phyloP scores from a whole-genome alignment of 2,113 vertebrate species.

The Zosterops borbonicus region DNA sequence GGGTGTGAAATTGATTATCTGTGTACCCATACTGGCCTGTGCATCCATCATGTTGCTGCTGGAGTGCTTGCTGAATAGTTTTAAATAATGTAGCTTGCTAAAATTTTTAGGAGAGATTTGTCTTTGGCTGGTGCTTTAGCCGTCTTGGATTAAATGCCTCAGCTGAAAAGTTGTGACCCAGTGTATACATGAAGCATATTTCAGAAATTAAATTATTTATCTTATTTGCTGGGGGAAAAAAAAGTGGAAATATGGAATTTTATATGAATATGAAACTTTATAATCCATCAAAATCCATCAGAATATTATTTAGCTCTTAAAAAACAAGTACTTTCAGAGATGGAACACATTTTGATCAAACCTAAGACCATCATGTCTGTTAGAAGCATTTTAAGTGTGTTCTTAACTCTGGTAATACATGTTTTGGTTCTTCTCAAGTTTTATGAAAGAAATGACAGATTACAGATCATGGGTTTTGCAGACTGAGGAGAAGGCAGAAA shows the following conservation, averaged over 20 bases:
- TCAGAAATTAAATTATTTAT: neutral
- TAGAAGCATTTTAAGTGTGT: neutral
- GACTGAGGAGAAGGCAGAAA: neutral
- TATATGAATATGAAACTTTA: neutral
- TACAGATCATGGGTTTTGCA: neutral
- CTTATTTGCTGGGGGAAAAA: neutral
- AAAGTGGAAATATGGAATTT: neutral
- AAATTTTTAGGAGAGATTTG: constrained; percentile 8
- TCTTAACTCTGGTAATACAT: neutral
- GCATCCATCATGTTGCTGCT: neutral
- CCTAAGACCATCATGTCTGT: fast-evolving
- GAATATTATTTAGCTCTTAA: neutral
- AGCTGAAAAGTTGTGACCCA: neutral
- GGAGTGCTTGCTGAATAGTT: neutral
- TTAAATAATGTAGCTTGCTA: neutral
- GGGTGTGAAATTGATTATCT: neutral
- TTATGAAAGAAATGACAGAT: neutral
- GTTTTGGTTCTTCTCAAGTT: neutral
- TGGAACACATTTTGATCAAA: neutral
- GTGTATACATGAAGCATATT: neutral
- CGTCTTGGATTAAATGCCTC: neutral
- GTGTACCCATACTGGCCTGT: neutral
- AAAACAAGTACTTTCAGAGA: neutral
- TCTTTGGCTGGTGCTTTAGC: neutral
- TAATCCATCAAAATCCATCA: neutral